A percentile compares a stretch with the other conserved stretches of the same genome.
phyloP scores from a whole-genome alignment of 2,113 vertebrate genomes.

The Carassius carassius region DNA sequence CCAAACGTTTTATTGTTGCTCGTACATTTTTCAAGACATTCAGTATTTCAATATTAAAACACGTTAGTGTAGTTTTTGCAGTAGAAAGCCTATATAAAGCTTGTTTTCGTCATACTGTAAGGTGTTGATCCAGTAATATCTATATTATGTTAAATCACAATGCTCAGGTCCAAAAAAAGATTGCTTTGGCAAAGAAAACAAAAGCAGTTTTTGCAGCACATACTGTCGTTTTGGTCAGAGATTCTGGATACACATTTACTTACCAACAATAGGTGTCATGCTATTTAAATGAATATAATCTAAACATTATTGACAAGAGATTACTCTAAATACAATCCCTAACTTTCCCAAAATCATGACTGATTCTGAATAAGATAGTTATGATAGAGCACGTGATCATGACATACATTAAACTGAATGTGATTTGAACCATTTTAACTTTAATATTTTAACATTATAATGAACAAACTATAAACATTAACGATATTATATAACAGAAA shows the following conservation, averaged over 20 bases:
- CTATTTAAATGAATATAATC: slow-evolving; percentile 20
- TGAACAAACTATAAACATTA: background rate
- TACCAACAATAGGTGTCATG: slow-evolving; percentile 23
- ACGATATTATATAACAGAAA: background rate
- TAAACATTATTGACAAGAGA: background rate
- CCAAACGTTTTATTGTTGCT: slow-evolving; percentile 50
- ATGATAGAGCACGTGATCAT: background rate
- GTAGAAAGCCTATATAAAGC: slow-evolving; percentile 34
- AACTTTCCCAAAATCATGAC: background rate
- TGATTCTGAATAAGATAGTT: background rate
- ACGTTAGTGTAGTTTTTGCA: slow-evolving; percentile 16
- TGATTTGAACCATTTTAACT: background rate
- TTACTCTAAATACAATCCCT: background rate
- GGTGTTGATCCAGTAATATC: slow-evolving; percentile 36
- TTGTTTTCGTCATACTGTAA: slow-evolving; percentile 2
- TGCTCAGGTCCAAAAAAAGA: slow-evolving; percentile 54
- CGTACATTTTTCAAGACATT: slow-evolving; percentile 42
- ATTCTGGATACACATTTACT: slow-evolving; percentile 14
- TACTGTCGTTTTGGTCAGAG: slow-evolving; percentile 20
- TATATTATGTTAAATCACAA: slow-evolving; percentile 53
- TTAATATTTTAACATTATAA: background rate
- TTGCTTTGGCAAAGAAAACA: slow-evolving; percentile 54
- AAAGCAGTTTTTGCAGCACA: slow-evolving; percentile 35
- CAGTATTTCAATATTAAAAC: slow-evolving; percentile 35
- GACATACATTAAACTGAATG: background rate